Evolutionary conservation across 2,113 vertebrate genomes (phyloP).

Genomic region (Xenus cinereus): DNA sequence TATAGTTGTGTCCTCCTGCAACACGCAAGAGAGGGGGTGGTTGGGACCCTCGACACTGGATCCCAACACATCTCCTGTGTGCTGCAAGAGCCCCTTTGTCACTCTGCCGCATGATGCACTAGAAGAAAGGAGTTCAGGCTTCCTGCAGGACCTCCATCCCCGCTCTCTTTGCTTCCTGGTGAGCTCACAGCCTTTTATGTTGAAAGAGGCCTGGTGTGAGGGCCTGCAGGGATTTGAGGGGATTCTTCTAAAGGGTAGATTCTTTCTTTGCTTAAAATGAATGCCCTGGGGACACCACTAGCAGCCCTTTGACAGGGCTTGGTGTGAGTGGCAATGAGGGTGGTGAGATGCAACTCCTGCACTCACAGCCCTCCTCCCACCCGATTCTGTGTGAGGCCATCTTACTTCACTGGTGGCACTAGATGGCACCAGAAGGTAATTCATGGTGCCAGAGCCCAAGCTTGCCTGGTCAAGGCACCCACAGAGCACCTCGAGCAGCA

Average conservation of each 20-base stretch:
- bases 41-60: background rate
- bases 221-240: background rate
- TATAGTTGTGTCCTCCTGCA: background rate
- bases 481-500: background rate
- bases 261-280: background rate
- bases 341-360: background rate
- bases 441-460: background rate
- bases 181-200: background rate
- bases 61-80: background rate
- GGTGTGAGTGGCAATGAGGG: background rate
- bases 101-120: background rate
- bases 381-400: background rate
- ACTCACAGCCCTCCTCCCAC: background rate
- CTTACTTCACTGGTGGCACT: background rate
- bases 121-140: background rate
- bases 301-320: background rate
- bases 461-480: background rate
- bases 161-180: background rate
- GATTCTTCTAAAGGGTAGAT: background rate
- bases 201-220: background rate
- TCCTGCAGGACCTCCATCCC: background rate
- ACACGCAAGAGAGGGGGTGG: background rate
- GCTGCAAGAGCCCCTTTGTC: background rate
- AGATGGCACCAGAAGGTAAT: background rate
- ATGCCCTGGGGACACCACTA: rapidly evolving